Evolutionary conservation across 1,140 invertebrate species (phyloP), one percentile per base, ranked within the genome.

Genomic region (Atopsyche davidsoni): DNA sequence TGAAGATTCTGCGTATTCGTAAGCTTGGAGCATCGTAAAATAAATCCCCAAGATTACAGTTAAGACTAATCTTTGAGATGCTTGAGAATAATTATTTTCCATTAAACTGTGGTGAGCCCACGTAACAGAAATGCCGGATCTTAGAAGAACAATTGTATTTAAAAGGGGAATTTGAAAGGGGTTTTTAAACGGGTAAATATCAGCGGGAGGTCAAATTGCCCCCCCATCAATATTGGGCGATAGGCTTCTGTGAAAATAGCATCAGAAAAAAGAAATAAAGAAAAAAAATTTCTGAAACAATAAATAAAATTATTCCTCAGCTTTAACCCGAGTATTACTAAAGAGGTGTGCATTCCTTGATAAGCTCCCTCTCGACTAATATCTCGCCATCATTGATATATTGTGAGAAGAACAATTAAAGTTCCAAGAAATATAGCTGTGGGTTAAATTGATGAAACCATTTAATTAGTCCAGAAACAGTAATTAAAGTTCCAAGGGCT

Each of bases 241-340:
- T 63, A 83, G 51, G 2, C 73, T 75, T 67, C 72, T 75, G 61
- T 83, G 79, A 64, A 82, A 83, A 63, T 80, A 85, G 4, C 70
- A 60, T 76, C 78, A 81, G 65, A 82, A 80, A 67, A 81, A 80
- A n/a, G n/a, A 73, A 43, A 79, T 51, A 67, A 80, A 80, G 64
- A 81, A 80, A 56, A 80, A n/a, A 73, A 43, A 81, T 53, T 75
- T 82, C 77, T 53, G 76, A 80, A 34, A 70, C 63, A 76, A 82
- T 81, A 72, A 81, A 80, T 67, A 80, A 58, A 61, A 80, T 72
- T 75, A 81, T 79, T 53, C 79, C 76, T 66, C 69, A 65, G 56
- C 68, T 68, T 68, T 66, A 81, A 54, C 39, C 75, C 75, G 62
- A 62, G 63, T 18, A 61, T 57, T 6, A 80, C 73, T 54, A 57